A percentile compares a stretch with the other conserved stretches of the same genome.
These are phyloP conservation scores for Cremastinae sp. DNA, from an alignment of 2,888 invertebrate species.

Conservation along the genomic window DNA sequence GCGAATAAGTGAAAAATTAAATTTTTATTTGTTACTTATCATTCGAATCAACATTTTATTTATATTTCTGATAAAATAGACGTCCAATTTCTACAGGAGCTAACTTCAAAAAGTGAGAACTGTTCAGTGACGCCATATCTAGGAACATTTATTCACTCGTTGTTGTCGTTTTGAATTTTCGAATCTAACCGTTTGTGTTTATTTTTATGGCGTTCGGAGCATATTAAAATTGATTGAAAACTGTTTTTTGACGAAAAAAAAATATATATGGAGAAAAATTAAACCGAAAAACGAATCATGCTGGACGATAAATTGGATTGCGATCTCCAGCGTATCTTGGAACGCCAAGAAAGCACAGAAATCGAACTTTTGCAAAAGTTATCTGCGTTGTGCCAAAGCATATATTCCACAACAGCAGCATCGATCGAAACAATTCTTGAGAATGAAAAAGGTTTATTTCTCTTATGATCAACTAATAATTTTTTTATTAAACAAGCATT, in stretches of 20 bases:
- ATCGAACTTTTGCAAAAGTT: conserved; percentile 62
- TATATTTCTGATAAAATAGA: too few species aligned
- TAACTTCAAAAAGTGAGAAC: too few species aligned
- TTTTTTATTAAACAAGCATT: not conserved
- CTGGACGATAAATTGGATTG: conserved; percentile 11
- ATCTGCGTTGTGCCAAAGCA: conserved; percentile 48
- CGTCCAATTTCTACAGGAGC: too few species aligned
- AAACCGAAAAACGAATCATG: conserved; percentile 21
- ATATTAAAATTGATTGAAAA: not conserved
- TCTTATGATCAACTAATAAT: not conserved
- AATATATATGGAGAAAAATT: not conserved
- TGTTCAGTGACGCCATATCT: too few species aligned
- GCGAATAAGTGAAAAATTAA: too few species aligned
- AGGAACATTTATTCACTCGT: not conserved
- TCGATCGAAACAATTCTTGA: conserved; percentile 45
- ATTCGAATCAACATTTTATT: too few species aligned
- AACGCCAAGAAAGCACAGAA: conserved; percentile 61
- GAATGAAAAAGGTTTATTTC: conserved; percentile 62
- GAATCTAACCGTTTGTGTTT: conserved; percentile 3
- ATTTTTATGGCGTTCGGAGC: conserved; percentile 2
- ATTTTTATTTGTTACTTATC: too few species aligned
- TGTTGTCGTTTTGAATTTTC: conserved; percentile 10
- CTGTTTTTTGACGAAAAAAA: not conserved
- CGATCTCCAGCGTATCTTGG: conserved; percentile 63
- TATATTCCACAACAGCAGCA: conserved; percentile 41